These are phyloP conservation scores for Alosa sapidissima DNA, from an alignment of 2,797 vertebrate species.

Conservation along the genomic window DNA sequence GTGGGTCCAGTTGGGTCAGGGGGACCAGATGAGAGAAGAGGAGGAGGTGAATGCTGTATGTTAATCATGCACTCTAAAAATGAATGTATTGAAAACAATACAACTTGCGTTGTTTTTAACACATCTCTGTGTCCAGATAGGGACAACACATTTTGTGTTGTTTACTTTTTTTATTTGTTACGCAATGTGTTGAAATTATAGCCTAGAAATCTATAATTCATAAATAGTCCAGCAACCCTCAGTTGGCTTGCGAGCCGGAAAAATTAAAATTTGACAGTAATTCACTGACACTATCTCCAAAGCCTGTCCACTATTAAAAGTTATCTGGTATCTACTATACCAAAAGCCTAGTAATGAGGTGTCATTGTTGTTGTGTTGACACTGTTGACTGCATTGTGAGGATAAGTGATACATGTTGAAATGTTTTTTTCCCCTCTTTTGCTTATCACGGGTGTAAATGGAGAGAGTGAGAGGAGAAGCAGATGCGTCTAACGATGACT, in stretches of 20 bases:
- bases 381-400: background rate
- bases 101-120: no score
- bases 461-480: background rate
- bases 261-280: background rate
- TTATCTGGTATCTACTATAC: background rate
- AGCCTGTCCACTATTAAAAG: background rate
- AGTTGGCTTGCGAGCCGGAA: no score
- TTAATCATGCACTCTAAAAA: background rate
- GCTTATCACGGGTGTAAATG: background rate
- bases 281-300: background rate
- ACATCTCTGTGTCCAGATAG: no score
- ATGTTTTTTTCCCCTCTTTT: background rate
- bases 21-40: background rate
- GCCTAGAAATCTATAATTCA: no score
- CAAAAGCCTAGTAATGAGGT: background rate
- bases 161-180: no score
- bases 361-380: no score
- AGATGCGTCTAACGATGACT: conserved; percentile 2
- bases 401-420: background rate
- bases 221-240: no score
- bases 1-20: background rate
- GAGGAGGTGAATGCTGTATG: background rate
- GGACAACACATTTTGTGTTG: no score
- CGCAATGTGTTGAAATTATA: no score
- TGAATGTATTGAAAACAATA: no score